These are phyloP conservation scores for Chaetorhynchus papuensis DNA, from an alignment of 2,113 vertebrate species.

Conservation along the genomic window DNA sequence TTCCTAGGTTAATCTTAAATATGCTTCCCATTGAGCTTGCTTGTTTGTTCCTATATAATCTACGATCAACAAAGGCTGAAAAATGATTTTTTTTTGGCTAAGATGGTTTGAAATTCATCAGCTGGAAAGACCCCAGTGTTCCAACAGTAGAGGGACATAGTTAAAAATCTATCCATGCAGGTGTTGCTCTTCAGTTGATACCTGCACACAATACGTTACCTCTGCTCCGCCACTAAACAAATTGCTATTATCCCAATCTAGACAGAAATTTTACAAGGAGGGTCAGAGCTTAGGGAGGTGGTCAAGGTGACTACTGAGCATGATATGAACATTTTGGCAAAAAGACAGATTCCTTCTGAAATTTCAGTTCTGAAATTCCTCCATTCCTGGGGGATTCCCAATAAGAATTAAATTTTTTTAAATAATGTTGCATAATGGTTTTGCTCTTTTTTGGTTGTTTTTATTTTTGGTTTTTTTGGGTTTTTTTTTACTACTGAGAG, in stretches of 20 bases:
- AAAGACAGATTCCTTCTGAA: background rate
- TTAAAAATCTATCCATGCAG: background rate
- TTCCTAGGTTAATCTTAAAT: background rate
- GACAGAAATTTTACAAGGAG: background rate
- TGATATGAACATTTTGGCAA: background rate
- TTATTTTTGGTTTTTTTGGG: background rate
- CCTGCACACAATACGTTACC: background rate
- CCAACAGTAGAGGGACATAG: background rate
- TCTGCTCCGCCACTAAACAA: background rate
- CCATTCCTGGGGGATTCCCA: rapidly evolving
- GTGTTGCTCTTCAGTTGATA: background rate
- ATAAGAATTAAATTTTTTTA: background rate
- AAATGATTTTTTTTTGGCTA: background rate
- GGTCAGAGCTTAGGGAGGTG: background rate
- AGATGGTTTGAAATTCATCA: background rate
- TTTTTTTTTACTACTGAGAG: background rate
- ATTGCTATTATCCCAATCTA: background rate
- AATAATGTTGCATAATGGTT: background rate
- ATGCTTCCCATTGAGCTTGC: background rate
- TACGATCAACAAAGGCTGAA: background rate
- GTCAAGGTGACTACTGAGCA: background rate
- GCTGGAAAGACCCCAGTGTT: background rate
- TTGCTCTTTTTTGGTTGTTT: background rate
- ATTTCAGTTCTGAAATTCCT: background rate
- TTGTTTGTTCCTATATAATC: background rate